Evolutionary conservation across 2,797 vertebrate genomes (phyloP).

Genomic region (Gymnothorax reevesii): DNA sequence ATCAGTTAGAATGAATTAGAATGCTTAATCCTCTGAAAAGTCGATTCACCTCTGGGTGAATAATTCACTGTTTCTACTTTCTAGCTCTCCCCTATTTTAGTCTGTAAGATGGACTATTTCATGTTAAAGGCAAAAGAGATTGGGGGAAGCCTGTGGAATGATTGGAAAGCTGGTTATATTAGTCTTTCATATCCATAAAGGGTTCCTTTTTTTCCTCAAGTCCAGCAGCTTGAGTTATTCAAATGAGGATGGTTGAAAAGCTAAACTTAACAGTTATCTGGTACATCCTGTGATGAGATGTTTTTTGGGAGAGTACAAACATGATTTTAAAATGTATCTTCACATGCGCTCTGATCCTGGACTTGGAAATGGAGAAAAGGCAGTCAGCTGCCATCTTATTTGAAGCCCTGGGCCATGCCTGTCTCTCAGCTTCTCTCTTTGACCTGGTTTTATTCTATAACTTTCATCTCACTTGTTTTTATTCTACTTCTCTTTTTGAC

Average conservation of each 20-base stretch:
- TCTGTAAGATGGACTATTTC: not conserved
- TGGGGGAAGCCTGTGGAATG: not conserved
- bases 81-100: not conserved
- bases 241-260: not conserved
- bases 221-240: not conserved
- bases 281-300: not conserved
- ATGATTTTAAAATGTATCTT: conserved; percentile 50
- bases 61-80: not conserved
- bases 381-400: conserved; percentile 50
- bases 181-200: not conserved
- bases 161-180: not conserved
- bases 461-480: not conserved
- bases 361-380: conserved; percentile 61
- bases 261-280: not conserved
- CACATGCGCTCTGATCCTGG: conserved; percentile 57
- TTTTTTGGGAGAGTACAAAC: conserved; percentile 38
- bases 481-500: not conserved
- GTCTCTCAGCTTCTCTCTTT: not conserved
- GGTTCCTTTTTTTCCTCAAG: not conserved
- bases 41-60: not conserved
- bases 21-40: not conserved
- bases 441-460: conserved; percentile 4
- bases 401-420: not conserved
- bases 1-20: not conserved
- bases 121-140: not conserved